These are phyloP conservation scores for Bimastos eiseni DNA, from an alignment of 2,888 invertebrate species.

Conservation along the genomic window DNA sequence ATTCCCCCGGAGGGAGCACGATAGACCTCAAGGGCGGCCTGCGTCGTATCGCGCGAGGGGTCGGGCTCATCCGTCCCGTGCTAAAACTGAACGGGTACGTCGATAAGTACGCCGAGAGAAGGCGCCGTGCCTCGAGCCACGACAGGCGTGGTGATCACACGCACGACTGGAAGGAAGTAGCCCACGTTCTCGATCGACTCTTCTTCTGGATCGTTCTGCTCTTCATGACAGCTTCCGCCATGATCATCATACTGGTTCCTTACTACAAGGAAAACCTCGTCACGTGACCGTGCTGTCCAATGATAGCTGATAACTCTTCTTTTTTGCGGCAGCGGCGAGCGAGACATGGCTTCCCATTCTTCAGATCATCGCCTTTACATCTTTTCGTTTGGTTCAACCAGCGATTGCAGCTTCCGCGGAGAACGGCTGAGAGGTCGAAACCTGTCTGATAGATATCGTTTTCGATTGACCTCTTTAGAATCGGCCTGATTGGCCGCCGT, in stretches of 20 bases:
- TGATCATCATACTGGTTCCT: slow-evolving; percentile 44
- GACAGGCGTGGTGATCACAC: neutral
- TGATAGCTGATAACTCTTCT: neutral
- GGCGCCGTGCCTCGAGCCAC: neutral
- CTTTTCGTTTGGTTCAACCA: neutral
- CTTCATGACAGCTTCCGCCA: slow-evolving; percentile 42
- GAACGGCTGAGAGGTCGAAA: neutral
- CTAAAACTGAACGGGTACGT: slow-evolving; percentile 31
- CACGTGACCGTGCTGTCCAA: neutral
- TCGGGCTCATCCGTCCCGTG: slow-evolving; percentile 40
- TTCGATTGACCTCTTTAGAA: no score
- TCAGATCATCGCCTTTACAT: neutral
- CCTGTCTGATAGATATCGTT: no score
- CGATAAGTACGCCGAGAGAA: slow-evolving; percentile 14
- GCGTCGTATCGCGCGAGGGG: slow-evolving; percentile 38
- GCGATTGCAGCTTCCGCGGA: neutral
- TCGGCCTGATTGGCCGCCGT: neutral
- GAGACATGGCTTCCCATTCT: no score
- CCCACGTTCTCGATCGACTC: slow-evolving; percentile 45
- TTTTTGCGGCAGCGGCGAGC: neutral
- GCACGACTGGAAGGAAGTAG: slow-evolving; percentile 45
- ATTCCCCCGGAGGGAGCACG: neutral
- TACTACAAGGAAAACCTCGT: slow-evolving; percentile 36
- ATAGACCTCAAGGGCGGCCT: slow-evolving; percentile 38
- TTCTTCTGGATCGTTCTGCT: slow-evolving; percentile 46